Conservation (phyloP, 2,113 vertebrate species). For the Pachycephala philippinensis region DNA sequence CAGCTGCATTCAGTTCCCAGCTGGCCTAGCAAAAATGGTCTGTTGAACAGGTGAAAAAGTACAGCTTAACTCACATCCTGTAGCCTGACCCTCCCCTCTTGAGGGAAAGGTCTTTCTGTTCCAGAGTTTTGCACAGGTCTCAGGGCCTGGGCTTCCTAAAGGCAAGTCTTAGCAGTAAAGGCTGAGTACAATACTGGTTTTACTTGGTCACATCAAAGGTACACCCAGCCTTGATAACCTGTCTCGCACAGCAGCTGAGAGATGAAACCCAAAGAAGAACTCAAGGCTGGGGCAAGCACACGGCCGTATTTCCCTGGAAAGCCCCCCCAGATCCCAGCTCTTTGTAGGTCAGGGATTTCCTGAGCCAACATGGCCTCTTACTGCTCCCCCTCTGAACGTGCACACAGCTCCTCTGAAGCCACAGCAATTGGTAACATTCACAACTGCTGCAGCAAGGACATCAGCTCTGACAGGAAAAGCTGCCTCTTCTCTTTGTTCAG, state of each 20-base stretch:
- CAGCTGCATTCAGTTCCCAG: not conserved
- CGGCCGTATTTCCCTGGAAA: not conserved
- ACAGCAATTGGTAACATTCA: not conserved
- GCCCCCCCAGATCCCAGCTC: fast-evolving
- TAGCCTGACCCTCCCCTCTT: not conserved
- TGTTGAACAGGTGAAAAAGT: not conserved
- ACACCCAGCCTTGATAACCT: not conserved
- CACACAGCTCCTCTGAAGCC: not conserved
- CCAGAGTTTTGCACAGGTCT: not conserved
- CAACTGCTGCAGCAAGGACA: not conserved
- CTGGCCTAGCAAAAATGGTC: not conserved
- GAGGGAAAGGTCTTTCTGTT: not conserved
- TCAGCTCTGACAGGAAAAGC: not conserved
- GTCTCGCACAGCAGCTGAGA: not conserved
- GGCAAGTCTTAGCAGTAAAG: not conserved
- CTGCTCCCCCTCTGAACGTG: not conserved
- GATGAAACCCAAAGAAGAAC: not conserved
- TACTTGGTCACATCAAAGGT: not conserved
- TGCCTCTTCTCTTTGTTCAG: not conserved
- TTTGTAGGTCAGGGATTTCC: not conserved
- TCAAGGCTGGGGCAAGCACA: not conserved
- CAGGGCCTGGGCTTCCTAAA: not conserved
- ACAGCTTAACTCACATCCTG: not conserved
- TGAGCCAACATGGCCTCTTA: not conserved
- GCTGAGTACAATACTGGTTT: not conserved